These are phyloP conservation scores for Enteromius fasciolatus DNA, from an alignment of 2,797 vertebrate genomes.

Conservation along the genomic window DNA sequence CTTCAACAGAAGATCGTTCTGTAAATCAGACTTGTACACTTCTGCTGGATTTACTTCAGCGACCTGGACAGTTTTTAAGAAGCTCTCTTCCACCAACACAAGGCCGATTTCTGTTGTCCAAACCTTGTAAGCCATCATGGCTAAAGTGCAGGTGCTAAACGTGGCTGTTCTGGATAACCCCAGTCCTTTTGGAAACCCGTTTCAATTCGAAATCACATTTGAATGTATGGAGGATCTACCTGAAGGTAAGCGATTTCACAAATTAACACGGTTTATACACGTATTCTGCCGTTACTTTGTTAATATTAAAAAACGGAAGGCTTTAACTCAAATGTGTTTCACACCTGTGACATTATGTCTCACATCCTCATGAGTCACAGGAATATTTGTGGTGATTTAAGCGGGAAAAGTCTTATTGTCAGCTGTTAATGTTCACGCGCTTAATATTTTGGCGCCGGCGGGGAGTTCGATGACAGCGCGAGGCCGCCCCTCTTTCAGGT, in stretches of 20 bases:
- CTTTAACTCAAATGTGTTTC: too few species aligned
- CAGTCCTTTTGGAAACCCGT: constrained; percentile 85
- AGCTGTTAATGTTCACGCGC: constrained; percentile 5
- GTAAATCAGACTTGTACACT: neutral
- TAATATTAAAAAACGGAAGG: neutral
- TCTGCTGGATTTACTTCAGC: neutral
- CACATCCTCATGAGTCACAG: rapidly evolving
- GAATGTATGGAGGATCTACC: constrained; percentile 89
- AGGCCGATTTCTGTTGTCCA: constrained; percentile 8
- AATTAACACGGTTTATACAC: neutral
- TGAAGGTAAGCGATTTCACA: constrained; percentile 76
- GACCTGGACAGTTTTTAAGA: too few species aligned
- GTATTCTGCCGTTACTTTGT: neutral
- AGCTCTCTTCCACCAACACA: neutral
- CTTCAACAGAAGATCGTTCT: neutral
- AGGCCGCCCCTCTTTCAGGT: neutral
- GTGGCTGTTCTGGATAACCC: constrained; percentile 75
- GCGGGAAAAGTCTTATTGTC: constrained; percentile 9
- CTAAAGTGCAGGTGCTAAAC: constrained; percentile 87
- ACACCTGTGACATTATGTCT: rapidly evolving
- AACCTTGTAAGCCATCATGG: constrained; percentile 73
- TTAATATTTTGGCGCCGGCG: constrained; percentile 78
- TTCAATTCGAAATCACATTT: constrained; percentile 93
- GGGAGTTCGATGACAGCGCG: constrained; percentile 64
- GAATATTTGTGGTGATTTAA: neutral